These are phyloP conservation scores for Macropis europaea DNA, from an alignment of 2,888 invertebrate species.

Conservation along the genomic window DNA sequence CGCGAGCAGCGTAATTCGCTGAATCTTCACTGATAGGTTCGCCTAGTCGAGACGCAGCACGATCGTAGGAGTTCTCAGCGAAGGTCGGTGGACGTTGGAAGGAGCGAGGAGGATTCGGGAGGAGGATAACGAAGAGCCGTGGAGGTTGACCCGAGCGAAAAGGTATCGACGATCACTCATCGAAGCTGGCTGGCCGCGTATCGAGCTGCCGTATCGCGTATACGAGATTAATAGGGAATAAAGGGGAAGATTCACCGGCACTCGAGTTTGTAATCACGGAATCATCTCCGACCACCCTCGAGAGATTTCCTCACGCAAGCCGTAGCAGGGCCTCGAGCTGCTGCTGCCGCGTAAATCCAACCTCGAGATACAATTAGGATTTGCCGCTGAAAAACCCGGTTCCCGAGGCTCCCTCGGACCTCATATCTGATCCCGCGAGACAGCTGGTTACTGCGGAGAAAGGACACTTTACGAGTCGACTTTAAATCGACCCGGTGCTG, in stretches of 20 bases:
- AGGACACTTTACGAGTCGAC: conserved; percentile 39
- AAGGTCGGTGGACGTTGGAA: too few species aligned
- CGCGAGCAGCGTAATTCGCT: too few species aligned
- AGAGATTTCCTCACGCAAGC: conserved; percentile 63
- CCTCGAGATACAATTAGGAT: conserved; percentile 53
- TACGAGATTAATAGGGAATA: conserved; percentile 63
- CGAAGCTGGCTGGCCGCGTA: conserved; percentile 21
- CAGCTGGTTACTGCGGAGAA: too few species aligned
- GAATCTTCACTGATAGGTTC: too few species aligned
- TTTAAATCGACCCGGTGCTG: conserved; percentile 12
- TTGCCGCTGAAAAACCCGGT: conserved; percentile 33
- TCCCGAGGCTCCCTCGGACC: not conserved
- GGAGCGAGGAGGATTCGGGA: not conserved
- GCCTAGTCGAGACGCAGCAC: too few species aligned
- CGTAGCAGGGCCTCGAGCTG: conserved; percentile 23
- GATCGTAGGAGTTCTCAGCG: too few species aligned
- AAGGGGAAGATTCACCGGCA: conserved; percentile 55
- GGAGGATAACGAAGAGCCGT: conserved; percentile 12
- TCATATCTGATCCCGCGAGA: conserved; percentile 40
- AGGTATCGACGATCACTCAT: conserved; percentile 45
- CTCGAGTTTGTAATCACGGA: conserved; percentile 62
- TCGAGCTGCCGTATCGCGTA: conserved; percentile 51
- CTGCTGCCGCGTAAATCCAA: conserved; percentile 46
- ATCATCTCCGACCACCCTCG: conserved; percentile 59
- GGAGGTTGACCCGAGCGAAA: conserved; percentile 39